Base-by-base conservation (phyloP, 2,113 vertebrate genomes). In the Semnornis frantzii region DNA sequence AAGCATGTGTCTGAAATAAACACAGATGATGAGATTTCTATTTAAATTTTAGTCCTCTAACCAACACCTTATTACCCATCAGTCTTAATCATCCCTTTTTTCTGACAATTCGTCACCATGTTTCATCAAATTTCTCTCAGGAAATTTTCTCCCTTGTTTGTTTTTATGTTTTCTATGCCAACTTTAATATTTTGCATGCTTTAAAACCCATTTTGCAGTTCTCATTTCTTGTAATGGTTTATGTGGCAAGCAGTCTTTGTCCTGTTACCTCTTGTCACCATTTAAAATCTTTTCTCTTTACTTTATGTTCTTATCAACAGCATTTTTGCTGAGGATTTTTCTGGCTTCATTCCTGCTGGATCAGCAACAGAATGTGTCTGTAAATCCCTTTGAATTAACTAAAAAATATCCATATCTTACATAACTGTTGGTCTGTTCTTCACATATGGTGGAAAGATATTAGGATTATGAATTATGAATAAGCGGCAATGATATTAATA, bases 121-220 rank as follows among this genome's bases (percentile, higher is more conserved):
- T 68, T 78, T 74, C 14, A 28, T 23, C 13, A 89, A 55, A 72
- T 6, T 37, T 54, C 6, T n/a, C 6, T 30, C 13, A 50, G 5
- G 8, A 68, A 20, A 21, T 37, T 70, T 37, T 46, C 4, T 3
- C 3, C 0, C 1, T 7, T 57, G n/a, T n/a, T n/a, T n/a, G n/a
- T n/a, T n/a, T n/a, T 66, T 48, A 82, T 15, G 5, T 27, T 90
- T 72, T 82, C 15, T 54, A 25, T 27, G 39, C 5, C 6, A 1
- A 2, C 12, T 62, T 30, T 33, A 55, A 30, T 5, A 72, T 27
- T 66, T 23, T 71, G 2, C 16, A 21, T 7, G 34, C 48, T 74
- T 64, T 8, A 37, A 88, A 78, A 79, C 42, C 2, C 2, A 5
- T 44, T 59, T 12, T 58, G 30, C 9, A 54, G 7, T 25, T 55